A percentile compares a stretch with the other conserved stretches of the same genome.
Conservation (phyloP, 2,797 vertebrate genomes). For the Coccyzus lansbergi region DNA sequence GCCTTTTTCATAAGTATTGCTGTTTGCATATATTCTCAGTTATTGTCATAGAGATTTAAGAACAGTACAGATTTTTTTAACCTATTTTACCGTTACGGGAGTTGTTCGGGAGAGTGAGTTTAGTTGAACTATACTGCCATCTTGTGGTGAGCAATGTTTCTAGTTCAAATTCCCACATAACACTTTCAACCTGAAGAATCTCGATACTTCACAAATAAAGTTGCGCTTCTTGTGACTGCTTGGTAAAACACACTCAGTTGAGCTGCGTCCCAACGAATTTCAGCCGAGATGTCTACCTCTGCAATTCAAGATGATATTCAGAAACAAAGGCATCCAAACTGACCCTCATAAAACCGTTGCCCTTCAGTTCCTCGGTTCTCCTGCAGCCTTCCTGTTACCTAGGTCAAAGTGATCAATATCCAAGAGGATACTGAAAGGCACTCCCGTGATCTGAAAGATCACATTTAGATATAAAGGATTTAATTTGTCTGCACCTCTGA, state of each 20-base stretch:
- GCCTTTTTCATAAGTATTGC: background rate
- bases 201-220: background rate
- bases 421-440: background rate
- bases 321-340: background rate
- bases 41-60: background rate
- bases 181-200: background rate
- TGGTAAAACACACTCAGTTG: background rate
- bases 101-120: background rate
- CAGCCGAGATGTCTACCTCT: background rate
- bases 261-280: background rate
- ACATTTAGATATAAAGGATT: background rate
- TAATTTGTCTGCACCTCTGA: background rate
- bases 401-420: background rate
- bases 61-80: background rate
- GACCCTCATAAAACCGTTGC: background rate
- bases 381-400: background rate
- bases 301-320: background rate
- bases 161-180: background rate
- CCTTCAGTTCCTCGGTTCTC: background rate
- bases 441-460: background rate
- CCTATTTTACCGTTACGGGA: background rate
- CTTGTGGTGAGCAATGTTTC: conserved; percentile 11
- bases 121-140: conserved; percentile 45
- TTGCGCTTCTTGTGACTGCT: background rate
- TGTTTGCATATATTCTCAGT: background rate